Percentiles rank a stretch among this genome's conserved stretches.
These are phyloP conservation scores for Anagrus nilaparvatae DNA, from an alignment of 1,140 invertebrate species.

Conservation along the genomic window DNA sequence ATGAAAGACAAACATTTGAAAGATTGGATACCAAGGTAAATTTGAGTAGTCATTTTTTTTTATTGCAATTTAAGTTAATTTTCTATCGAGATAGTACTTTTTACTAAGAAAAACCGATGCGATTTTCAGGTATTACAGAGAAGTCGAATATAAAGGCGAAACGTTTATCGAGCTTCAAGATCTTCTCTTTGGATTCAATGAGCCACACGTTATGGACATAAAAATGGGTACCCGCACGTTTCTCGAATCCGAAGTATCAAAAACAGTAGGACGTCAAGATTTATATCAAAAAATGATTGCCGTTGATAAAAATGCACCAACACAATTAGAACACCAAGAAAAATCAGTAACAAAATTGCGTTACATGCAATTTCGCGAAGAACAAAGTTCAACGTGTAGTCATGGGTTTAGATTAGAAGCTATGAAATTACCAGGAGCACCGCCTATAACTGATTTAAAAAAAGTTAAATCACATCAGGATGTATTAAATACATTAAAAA, in stretches of 20 bases:
- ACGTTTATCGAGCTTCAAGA: constrained; percentile 86
- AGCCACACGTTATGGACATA: constrained; percentile 85
- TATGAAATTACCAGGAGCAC: constrained; percentile 69
- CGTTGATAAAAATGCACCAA: constrained; percentile 78
- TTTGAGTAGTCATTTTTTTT: no score
- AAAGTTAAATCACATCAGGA: constrained; percentile 67
- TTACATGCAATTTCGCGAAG: constrained; percentile 92
- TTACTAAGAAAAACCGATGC: neutral
- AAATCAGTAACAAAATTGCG: constrained; percentile 83
- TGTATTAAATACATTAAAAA: constrained; percentile 65
- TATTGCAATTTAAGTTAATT: no score
- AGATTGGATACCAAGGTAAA: constrained; percentile 64
- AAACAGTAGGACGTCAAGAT: constrained; percentile 64
- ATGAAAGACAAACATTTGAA: constrained; percentile 63
- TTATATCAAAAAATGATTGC: constrained; percentile 91
- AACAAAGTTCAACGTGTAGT: constrained; percentile 82
- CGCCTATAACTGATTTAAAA: constrained; percentile 66
- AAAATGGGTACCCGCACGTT: constrained; percentile 91
- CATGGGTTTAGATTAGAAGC: constrained; percentile 95
- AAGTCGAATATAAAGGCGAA: constrained; percentile 77
- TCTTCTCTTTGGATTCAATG: constrained; percentile 70
- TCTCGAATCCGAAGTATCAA: constrained; percentile 86
- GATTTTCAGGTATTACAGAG: constrained; percentile 58
- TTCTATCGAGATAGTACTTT: neutral
- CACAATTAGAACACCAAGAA: constrained; percentile 62